Evolutionary conservation across 2,888 invertebrate species (phyloP).

Genomic region (Coenonympha arcania): DNA sequence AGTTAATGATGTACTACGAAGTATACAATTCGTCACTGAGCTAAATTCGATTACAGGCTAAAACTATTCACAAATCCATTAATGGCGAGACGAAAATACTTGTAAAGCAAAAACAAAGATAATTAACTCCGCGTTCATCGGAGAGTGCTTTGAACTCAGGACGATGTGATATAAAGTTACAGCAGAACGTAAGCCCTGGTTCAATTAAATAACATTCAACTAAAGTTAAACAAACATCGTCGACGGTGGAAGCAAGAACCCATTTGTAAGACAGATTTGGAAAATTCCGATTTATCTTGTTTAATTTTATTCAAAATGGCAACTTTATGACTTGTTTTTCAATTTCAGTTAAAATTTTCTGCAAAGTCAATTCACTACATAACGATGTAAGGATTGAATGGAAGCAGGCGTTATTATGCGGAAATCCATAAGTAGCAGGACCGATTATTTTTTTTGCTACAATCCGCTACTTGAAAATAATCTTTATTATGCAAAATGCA

Average conservation of each 20-base stretch:
- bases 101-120: conserved; percentile 8
- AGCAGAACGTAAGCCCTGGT: neutral
- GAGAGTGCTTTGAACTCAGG: neutral
- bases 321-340: too few relatives aligned
- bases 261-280: neutral
- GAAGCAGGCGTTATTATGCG: too few relatives aligned
- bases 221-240: neutral
- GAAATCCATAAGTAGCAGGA: too few relatives aligned
- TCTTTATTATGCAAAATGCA: too few relatives aligned
- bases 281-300: too few relatives aligned
- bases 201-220: neutral
- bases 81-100: neutral
- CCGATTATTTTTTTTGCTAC: too few relatives aligned
- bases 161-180: conserved; percentile 9
- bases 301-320: too few relatives aligned
- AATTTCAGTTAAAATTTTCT: too few relatives aligned
- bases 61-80: conserved; percentile 10
- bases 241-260: neutral
- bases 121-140: conserved; percentile 4
- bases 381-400: too few relatives aligned
- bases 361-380: too few relatives aligned
- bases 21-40: neutral
- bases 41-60: conserved; percentile 3
- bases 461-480: too few relatives aligned
- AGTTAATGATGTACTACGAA: too few relatives aligned